Evolutionary conservation across 30 jellyfish, hydroid and myxozoan species (phyloP), one percentile per base, ranked within the genome.

Genomic region (Aurelia sp.): DNA sequence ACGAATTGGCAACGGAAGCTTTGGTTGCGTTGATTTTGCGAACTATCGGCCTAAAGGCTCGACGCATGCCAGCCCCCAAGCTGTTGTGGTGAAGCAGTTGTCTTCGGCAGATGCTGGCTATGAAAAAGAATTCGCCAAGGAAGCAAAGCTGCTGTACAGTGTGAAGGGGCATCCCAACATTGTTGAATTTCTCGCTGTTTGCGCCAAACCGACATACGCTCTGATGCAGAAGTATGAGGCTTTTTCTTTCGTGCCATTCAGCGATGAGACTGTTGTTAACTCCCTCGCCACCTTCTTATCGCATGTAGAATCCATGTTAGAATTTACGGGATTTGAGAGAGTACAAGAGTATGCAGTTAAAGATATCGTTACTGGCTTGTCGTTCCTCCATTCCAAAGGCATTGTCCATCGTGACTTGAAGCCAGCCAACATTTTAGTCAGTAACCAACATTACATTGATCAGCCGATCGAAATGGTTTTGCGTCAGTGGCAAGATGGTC

Each of bases 381-480:
- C n/a, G n/a, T n/a, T n/a, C n/a, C n/a, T n/a, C n/a, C n/a, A n/a
- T n/a, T n/a, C n/a, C n/a, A 15, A 16, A 24, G 78, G 48, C 33
- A 67, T 67, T 59, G 68, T 59, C 30, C 68, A 59, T 20, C 68
- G 68, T 18, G 68, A 59, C 12, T 20, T 59, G 8, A 67, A 67
- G 48, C 78, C 78, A 0, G 78, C 78, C 8, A 67, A 67, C 10
- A 27, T 67, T 5, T 13, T 67, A 3, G 78, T 67, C 12, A 24
- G 57, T 13, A 27, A 67, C 78, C 38, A 18, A 8, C 78, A 67
- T 27, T 67, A 24, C 78, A 59, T 18, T 6, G 22, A 17, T 20
- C 11, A 17, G 30, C 22, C 22, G 13, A 20, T 18, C 9, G 30
- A 20, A 18, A 20, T 17, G 11, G 0, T 59, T 59, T 11, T 17